Conservation (phyloP, 2,113 vertebrate species). For the Heterochromis multidens region DNA sequence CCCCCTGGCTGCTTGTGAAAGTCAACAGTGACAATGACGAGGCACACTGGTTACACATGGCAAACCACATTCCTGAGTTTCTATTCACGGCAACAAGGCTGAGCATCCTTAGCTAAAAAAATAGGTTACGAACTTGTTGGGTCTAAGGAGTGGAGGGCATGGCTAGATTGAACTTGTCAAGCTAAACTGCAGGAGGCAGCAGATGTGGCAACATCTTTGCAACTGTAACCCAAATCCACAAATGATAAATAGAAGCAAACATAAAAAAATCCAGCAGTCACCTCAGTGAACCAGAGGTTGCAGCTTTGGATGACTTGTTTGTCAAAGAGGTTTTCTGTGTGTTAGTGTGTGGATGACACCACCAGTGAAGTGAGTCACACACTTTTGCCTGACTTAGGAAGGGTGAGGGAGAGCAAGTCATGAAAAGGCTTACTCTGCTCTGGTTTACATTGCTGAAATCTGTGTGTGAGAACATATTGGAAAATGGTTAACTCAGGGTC, state of each 20-base stretch:
- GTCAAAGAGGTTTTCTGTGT: neutral
- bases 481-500: neutral
- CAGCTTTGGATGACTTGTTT: neutral
- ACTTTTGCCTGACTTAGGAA: conserved; percentile 3
- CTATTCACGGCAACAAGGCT: neutral
- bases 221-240: neutral
- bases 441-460: neutral
- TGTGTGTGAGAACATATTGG: neutral
- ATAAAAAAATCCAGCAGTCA: neutral
- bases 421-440: neutral
- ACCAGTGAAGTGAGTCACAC: conserved; percentile 9
- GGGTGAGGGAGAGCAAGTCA: neutral
- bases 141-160: neutral
- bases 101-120: neutral
- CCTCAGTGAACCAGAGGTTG: neutral
- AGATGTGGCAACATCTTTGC: neutral
- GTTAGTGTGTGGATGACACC: neutral
- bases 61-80: conserved; percentile 44
- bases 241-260: neutral
- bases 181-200: neutral
- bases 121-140: neutral
- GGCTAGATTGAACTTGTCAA: neutral
- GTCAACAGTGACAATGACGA: neutral
- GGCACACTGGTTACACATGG: conserved; percentile 29
- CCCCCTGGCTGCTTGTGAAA: neutral